Conservation (phyloP, 2,797 vertebrate species). For the Pangasius larnaudii region DNA sequence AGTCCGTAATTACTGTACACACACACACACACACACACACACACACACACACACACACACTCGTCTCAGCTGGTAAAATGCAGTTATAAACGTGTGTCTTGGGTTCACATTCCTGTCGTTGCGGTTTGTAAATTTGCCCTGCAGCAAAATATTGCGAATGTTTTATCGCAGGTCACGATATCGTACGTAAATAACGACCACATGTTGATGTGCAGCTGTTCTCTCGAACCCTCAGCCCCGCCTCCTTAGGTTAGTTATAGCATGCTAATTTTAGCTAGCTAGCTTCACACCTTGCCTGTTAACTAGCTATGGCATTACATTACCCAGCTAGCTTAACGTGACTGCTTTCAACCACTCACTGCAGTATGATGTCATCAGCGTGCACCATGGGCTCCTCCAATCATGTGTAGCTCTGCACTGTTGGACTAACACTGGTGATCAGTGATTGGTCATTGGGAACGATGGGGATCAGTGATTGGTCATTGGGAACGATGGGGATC, state of each 20-base stretch:
- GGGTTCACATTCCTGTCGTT: constrained; percentile 29
- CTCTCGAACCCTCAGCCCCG: not conserved
- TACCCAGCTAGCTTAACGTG: not conserved
- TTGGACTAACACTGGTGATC: not conserved
- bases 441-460: not conserved
- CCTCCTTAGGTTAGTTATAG: not conserved
- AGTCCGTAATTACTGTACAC: constrained; percentile 56
- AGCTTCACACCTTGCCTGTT: not conserved
- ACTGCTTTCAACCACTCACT: not conserved
- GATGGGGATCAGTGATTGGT: too few species aligned
- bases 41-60: constrained; percentile 50
- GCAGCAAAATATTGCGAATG: not conserved
- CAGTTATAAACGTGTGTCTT: constrained; percentile 29
- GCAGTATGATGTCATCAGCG: not conserved
- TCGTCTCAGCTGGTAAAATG: constrained; percentile 18
- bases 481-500: too few species aligned
- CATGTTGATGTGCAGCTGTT: constrained; percentile 20
- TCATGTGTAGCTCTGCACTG: not conserved
- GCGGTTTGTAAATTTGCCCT: constrained; percentile 10
- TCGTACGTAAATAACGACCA: not conserved
- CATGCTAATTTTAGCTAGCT: not conserved
- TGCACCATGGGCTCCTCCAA: not conserved
- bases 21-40: constrained; percentile 48
- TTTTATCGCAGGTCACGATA: constrained; percentile 3
- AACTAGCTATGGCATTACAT: not conserved